A percentile compares a stretch with the other conserved stretches of the same genome.
Conservation (phyloP, 2,113 vertebrate genomes). For the Grammomys dolichurus region DNA sequence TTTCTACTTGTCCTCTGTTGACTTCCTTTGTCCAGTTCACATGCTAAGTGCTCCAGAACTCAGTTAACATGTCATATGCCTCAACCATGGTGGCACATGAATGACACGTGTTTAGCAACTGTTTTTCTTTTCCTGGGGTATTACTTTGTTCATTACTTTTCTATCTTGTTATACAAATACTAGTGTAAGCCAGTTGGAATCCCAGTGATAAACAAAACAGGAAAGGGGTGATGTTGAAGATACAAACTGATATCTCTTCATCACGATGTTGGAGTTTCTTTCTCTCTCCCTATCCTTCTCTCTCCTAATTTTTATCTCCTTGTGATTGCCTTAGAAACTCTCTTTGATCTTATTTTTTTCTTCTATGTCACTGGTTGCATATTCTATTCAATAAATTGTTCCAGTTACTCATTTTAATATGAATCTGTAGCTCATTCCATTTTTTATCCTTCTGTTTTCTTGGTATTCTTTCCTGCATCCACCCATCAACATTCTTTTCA, state of each 20-base stretch:
- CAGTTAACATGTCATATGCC: not conserved
- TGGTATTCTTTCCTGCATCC: not conserved
- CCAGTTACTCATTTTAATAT: not conserved
- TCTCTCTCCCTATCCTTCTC: not conserved
- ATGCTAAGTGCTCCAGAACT: not conserved
- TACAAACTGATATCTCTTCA: not conserved
- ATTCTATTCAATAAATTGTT: not conserved
- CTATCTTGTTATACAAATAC: not conserved
- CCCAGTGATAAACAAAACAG: not conserved
- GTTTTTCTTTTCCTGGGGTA: not conserved
- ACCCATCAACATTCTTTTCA: not conserved
- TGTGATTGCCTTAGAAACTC: not conserved
- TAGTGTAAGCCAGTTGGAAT: accelerated
- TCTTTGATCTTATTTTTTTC: not conserved
- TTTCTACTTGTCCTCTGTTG: not conserved
- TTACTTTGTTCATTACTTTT: not conserved
- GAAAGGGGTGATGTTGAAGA: not conserved
- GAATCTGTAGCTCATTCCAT: not conserved
- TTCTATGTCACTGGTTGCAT: not conserved
- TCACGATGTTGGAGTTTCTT: not conserved
- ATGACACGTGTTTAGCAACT: not conserved
- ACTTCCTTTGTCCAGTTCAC: not conserved
- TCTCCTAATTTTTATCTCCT: not conserved
- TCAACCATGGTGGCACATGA: not conserved
- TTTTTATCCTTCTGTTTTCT: not conserved